phyloP scores from a whole-genome alignment of 2,797 vertebrate species.

The Sebastes variabilis region DNA sequence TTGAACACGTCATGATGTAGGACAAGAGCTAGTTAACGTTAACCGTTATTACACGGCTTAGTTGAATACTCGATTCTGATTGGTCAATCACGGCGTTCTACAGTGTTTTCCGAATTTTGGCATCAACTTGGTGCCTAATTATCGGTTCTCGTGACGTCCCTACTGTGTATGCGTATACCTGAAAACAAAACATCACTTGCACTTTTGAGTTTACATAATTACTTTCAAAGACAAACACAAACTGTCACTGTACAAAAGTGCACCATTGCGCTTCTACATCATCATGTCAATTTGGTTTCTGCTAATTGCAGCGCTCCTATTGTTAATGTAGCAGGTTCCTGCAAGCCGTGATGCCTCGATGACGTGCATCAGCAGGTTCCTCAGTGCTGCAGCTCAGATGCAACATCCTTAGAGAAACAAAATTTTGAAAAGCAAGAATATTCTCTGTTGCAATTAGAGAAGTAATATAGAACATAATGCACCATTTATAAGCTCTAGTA shows the following conservation, averaged over 20 bases:
- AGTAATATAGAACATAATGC: constrained; percentile 12
- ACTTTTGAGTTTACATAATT: not conserved
- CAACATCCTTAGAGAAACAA: not conserved
- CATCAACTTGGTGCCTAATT: no score
- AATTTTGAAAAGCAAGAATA: constrained; percentile 11
- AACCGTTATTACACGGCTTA: no score
- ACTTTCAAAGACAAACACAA: not conserved
- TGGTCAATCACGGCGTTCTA: no score
- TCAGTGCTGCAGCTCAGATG: not conserved
- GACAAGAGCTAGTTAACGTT: no score
- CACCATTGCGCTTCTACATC: not conserved
- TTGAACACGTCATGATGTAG: no score
- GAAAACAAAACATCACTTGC: not conserved
- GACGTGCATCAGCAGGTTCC: not conserved
- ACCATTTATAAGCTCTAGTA: constrained; percentile 2
- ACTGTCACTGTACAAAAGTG: not conserved
- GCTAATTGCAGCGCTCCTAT: not conserved
- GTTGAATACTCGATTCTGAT: no score
- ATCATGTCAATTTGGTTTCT: not conserved
- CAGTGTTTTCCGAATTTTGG: no score
- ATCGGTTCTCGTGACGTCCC: no score
- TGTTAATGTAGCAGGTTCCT: not conserved
- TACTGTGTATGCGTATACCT: not conserved
- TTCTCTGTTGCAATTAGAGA: not conserved
- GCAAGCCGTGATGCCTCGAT: not conserved